These are phyloP conservation scores for Oryzias javanicus DNA, from an alignment of 2,113 vertebrate genomes.

Conservation along the genomic window DNA sequence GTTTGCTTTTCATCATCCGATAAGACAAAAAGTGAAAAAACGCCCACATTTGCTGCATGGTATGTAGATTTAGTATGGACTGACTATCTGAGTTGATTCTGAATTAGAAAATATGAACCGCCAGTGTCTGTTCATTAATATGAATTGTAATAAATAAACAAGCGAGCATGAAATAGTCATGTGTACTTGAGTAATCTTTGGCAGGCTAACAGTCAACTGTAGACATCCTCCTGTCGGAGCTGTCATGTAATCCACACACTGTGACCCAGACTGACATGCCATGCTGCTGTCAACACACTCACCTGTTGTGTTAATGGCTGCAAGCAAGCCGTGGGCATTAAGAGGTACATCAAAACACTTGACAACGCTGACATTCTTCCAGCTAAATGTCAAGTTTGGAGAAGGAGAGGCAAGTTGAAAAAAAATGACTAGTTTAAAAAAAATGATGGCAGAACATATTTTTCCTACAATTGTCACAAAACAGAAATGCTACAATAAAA, in stretches of 20 bases:
- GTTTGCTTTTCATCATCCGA: too few species aligned
- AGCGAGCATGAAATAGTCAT: too few species aligned
- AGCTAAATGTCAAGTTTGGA: conserved; percentile 13
- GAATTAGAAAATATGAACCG: too few species aligned
- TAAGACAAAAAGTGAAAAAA: too few species aligned
- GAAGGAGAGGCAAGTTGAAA: neutral
- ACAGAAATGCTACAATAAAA: too few species aligned
- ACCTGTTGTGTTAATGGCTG: conserved; percentile 33
- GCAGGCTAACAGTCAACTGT: neutral
- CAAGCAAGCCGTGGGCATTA: conserved; percentile 29
- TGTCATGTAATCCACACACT: conserved; percentile 19
- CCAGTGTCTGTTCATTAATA: too few species aligned
- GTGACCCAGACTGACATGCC: conserved; percentile 25
- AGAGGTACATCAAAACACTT: conserved; percentile 28
- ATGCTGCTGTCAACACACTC: conserved; percentile 35
- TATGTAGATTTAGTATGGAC: too few species aligned
- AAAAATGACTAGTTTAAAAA: neutral
- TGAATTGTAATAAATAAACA: too few species aligned
- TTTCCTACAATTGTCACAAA: too few species aligned
- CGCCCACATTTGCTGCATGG: too few species aligned
- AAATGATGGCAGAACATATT: neutral
- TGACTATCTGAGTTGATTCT: too few species aligned
- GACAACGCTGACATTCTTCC: conserved; percentile 26
- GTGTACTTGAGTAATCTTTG: neutral
- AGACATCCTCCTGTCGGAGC: neutral